These are phyloP conservation scores for Xiphorhynchus erythropygius DNA, from an alignment of 2,797 vertebrate genomes.

Conservation along the genomic window DNA sequence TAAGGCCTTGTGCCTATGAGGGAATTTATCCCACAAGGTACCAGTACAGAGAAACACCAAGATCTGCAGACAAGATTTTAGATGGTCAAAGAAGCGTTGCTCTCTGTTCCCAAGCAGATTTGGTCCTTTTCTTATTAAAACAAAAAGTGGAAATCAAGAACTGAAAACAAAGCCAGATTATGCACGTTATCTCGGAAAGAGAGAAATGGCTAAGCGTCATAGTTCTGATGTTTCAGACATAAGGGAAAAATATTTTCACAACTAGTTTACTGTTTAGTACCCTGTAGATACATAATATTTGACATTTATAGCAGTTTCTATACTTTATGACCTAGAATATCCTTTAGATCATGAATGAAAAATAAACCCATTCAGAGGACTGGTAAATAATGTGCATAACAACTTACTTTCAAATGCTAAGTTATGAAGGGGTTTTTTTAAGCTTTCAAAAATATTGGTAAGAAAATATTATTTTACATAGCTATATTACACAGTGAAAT, in stretches of 20 bases:
- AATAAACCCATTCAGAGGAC: conserved; percentile 66
- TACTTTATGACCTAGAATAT: conserved; percentile 66
- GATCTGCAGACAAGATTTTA: neutral
- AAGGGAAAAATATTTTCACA: conserved; percentile 63
- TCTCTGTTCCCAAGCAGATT: conserved; percentile 29
- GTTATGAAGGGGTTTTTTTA: conserved; percentile 48
- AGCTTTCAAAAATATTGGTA: conserved; percentile 75
- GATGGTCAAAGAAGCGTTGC: conserved; percentile 4
- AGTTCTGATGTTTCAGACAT: conserved; percentile 29
- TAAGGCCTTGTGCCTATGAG: neutral
- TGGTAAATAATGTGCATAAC: conserved; percentile 61
- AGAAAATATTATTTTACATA: conserved; percentile 78
- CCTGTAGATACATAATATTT: conserved; percentile 66
- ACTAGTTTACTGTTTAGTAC: conserved; percentile 66
- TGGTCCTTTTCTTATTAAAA: neutral
- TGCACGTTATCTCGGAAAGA: neutral
- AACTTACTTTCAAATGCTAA: conserved; percentile 62
- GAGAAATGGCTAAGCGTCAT: neutral
- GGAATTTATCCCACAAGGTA: conserved; percentile 14
- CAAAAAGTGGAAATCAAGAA: neutral
- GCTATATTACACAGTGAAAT: conserved; percentile 71
- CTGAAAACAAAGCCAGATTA: neutral
- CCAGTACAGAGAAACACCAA: neutral
- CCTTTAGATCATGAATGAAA: conserved; percentile 71
- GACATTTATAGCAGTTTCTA: conserved; percentile 60